Percentiles rank a stretch among this genome's conserved stretches.
Evolutionary conservation across 2,797 vertebrate species (phyloP).

Genomic region (Anomalospiza imberbis): DNA sequence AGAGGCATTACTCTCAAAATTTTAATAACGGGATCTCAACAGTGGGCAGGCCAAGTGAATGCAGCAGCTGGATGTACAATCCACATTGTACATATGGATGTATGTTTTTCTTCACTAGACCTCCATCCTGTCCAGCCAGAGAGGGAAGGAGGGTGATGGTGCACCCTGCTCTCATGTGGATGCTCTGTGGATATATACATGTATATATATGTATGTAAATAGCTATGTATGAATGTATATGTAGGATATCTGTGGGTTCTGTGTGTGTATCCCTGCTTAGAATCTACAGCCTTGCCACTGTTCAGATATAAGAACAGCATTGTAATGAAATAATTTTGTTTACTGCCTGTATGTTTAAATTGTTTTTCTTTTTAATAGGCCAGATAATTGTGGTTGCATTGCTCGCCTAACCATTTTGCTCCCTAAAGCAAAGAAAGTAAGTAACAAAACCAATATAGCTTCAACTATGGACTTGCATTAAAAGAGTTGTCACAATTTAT

Average conservation of each 20-base stretch:
- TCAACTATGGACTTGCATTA: not conserved
- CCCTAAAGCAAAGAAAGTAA: not conserved
- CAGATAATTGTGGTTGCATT: not conserved
- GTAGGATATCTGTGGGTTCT: not conserved
- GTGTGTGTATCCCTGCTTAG: not conserved
- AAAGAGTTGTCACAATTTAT: not conserved
- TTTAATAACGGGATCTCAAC: not conserved
- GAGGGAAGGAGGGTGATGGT: not conserved
- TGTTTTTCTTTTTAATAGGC: slow-evolving; percentile 1
- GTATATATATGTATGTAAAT: not conserved
- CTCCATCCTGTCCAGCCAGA: not conserved
- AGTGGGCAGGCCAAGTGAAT: not conserved
- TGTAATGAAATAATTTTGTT: not conserved
- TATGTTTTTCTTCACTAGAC: not conserved
- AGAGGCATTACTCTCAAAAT: not conserved
- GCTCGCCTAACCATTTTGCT: fast-evolving
- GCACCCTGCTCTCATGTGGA: not conserved
- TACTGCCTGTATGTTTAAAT: not conserved
- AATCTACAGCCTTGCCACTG: not conserved
- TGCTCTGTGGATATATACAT: not conserved
- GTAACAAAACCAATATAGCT: not conserved
- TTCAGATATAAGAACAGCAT: not conserved
- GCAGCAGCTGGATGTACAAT: not conserved
- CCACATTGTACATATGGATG: not conserved
- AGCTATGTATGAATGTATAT: too few species aligned